Evolutionary conservation across 2,797 vertebrate genomes (phyloP).

Genomic region (Danionella dracula): DNA sequence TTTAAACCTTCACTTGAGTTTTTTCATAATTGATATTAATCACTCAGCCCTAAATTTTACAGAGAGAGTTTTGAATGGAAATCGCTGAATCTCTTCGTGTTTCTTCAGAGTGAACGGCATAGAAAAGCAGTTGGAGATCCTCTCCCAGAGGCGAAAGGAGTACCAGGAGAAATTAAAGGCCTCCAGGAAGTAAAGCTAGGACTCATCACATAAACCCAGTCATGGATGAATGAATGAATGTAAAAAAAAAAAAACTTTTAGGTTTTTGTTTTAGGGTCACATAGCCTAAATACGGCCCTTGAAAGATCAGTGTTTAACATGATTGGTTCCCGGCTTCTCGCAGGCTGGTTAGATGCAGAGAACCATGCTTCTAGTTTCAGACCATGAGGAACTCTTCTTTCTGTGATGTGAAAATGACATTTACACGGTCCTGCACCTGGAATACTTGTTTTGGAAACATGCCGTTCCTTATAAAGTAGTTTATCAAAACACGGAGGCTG

Average conservation of each 20-base stretch:
- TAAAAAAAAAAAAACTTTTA: no score
- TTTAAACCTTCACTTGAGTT: no score
- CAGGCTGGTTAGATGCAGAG: no score
- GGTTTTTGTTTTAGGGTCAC: conserved; percentile 2
- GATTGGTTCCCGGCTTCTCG: not conserved
- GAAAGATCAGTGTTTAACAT: not conserved
- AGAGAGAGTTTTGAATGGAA: not conserved
- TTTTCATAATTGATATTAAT: no score
- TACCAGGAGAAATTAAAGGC: conserved; percentile 64
- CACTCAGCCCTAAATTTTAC: no score
- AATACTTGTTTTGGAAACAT: conserved; percentile 38
- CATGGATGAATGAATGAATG: not conserved
- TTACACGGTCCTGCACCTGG: conserved; percentile 44
- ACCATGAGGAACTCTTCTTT: no score
- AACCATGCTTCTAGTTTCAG: no score
- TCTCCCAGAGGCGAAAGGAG: conserved; percentile 69
- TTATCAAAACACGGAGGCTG: conserved; percentile 26
- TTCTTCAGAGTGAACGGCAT: conserved; percentile 68
- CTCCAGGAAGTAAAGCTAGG: conserved; percentile 51
- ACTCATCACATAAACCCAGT: not conserved
- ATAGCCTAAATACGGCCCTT: not conserved
- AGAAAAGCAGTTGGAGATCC: conserved; percentile 73
- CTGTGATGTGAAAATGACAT: no score
- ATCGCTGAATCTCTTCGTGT: conserved; percentile 16
- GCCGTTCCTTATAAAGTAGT: conserved; percentile 37